phyloP scores from a whole-genome alignment of 1,140 invertebrate species.

The Vanessa tameamea region DNA sequence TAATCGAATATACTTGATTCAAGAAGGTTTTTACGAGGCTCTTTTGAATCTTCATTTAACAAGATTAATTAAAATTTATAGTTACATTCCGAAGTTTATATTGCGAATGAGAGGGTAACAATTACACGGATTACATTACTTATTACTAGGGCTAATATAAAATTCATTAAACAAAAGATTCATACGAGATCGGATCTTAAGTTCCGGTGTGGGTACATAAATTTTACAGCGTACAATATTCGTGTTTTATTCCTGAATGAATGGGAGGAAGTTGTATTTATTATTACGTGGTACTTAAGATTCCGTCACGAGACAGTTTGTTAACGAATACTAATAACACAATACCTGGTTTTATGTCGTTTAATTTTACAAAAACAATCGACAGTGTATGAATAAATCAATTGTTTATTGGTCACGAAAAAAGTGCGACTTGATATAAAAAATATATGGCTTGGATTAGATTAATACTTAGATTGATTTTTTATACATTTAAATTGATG shows the following conservation, averaged over 20 bases:
- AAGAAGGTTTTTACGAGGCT: no score
- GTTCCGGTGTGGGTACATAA: conserved; percentile 31
- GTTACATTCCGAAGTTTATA: no score
- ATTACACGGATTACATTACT: no score
- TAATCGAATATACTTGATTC: no score
- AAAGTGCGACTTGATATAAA: conserved; percentile 13
- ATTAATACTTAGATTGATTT: no score
- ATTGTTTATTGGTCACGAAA: conserved; percentile 33
- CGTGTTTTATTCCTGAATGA: conserved; percentile 45
- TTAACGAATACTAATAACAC: conserved; percentile 50
- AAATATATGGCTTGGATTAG: neutral
- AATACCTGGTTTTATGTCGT: conserved; percentile 32
- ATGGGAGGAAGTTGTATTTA: conserved; percentile 57
- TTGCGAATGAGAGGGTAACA: no score
- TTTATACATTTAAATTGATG: no score
- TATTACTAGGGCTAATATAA: neutral
- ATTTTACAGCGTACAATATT: conserved; percentile 42
- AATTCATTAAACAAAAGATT: neutral
- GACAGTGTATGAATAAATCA: conserved; percentile 33
- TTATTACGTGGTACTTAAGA: conserved; percentile 48
- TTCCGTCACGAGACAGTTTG: conserved; percentile 41
- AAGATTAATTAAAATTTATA: no score
- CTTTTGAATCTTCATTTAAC: no score
- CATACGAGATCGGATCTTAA: conserved; percentile 18
- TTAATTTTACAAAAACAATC: conserved; percentile 27